phyloP scores from a whole-genome alignment of 2,797 vertebrate genomes.

The Tangara arthus region DNA sequence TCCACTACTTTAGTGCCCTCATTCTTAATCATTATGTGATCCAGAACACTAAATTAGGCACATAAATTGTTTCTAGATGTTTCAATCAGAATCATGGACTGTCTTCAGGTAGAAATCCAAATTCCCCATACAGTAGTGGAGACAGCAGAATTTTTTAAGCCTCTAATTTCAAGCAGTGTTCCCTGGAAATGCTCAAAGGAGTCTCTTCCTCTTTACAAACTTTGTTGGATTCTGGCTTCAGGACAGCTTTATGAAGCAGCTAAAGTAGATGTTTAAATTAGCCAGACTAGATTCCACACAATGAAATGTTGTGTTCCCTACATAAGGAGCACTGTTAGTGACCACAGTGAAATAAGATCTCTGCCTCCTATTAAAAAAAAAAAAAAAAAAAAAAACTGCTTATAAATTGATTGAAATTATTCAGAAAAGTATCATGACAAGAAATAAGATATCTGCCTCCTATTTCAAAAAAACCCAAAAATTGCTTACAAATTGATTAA shows the following conservation, averaged over 20 bases:
- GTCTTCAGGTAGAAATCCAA: not conserved
- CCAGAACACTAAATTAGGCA: not conserved
- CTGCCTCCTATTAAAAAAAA: not conserved
- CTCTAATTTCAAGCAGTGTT: not conserved
- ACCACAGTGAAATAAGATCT: not conserved
- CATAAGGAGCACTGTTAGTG: not conserved
- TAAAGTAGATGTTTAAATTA: not conserved
- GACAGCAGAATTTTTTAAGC: not conserved
- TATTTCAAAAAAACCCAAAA: not conserved
- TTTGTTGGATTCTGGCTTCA: not conserved
- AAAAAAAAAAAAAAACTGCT: not conserved
- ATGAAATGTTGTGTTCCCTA: not conserved
- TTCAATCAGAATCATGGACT: not conserved
- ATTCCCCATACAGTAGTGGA: not conserved
- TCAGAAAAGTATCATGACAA: not conserved
- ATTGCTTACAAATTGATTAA: not conserved
- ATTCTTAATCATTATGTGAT: not conserved
- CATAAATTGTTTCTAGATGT: not conserved
- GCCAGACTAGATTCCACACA: not conserved
- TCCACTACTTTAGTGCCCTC: not conserved
- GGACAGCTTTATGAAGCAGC: not conserved
- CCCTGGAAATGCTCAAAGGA: not conserved
- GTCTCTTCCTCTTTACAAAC: not conserved
- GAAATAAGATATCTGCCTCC: no score
- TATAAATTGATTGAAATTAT: not conserved